A percentile compares a stretch with the other conserved stretches of the same genome.
Evolutionary conservation across 2,888 invertebrate species (phyloP).

Genomic region (Xylophagus ater): DNA sequence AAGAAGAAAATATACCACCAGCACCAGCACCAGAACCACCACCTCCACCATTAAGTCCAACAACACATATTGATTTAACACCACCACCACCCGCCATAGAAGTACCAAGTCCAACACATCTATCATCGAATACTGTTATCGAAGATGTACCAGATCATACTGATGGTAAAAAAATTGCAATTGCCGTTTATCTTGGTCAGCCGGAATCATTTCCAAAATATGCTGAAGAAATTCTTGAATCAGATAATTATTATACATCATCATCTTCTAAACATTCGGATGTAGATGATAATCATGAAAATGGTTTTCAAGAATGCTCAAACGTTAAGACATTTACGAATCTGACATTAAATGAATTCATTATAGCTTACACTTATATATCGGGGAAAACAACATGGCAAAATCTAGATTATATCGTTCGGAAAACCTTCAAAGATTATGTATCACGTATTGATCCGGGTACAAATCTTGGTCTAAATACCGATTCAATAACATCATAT

Average conservation of each 20-base stretch:
- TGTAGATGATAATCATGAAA: constrained; percentile 17
- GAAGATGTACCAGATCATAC: constrained; percentile 56
- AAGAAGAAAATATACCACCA: constrained; percentile 34
- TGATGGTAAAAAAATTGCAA: constrained; percentile 78
- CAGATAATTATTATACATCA: constrained; percentile 53
- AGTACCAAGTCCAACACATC: constrained; percentile 30
- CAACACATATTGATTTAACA: constrained; percentile 37
- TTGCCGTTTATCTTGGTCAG: constrained; percentile 78
- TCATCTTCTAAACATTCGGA: constrained; percentile 29
- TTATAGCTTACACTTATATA: constrained; percentile 80
- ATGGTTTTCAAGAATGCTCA: constrained; percentile 23
- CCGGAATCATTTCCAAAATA: constrained; percentile 65
- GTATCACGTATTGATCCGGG: constrained; percentile 85
- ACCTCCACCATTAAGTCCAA: constrained; percentile 34
- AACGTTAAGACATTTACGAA: constrained; percentile 46
- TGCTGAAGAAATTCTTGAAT: constrained; percentile 53
- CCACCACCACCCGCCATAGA: constrained; percentile 38
- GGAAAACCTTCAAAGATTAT: constrained; percentile 90
- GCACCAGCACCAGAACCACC: constrained; percentile 38
- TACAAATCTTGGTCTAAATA: constrained; percentile 69
- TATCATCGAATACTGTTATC: constrained; percentile 33
- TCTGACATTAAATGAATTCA: constrained; percentile 57
- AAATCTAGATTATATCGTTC: constrained; percentile 80
- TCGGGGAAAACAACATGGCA: constrained; percentile 93
- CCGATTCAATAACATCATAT: constrained; percentile 87